Evolutionary conservation across 2,113 vertebrate genomes (phyloP), one percentile per base, ranked within the genome.

Genomic region (Todiramphus saurophagus): DNA sequence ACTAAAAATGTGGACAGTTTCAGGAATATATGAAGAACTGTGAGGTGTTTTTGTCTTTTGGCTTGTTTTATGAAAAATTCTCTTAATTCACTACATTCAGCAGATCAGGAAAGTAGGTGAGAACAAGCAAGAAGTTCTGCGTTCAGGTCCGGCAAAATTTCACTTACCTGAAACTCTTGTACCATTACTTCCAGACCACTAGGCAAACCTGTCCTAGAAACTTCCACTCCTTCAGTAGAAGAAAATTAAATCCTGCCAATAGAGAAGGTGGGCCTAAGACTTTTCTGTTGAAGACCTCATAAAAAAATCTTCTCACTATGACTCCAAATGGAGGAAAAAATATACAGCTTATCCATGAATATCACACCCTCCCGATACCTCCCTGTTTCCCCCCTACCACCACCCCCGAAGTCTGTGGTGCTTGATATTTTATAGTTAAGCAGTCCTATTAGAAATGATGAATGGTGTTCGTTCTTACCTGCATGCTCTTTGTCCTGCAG

Each of bases 391-490:
- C 4, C 3, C 11, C n/a, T n/a, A n/a, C n/a, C n/a, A n/a, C n/a
- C n/a, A n/a, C n/a, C 8, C 18, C n/a, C 1, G 33, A 79, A 35
- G 17, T 20, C 11, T 56, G 11, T 48, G 12, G 31, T 50, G 13
- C 37, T 74, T 79, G 58, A 8, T 63, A 72, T 53, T 80, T 77
- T 83, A 37, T 39, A 25, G 6, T 27, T 72, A 67, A 79, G 19
- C 13, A 53, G 16, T 30, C 28, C n/a, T 77, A 67, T 20, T 39
- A 63, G 12, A 89, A 85, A 62, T 17, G 3, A 60, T 25, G n/a
- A 80, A 87, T 12, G 1, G 25, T 17, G 17, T 63, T 93, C 17
- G 66, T 5, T 88, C 95, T 97, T 97, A 97, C 94, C 89, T 66
- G 63, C 33, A 43, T 83, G 51, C 30, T 90, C 30, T 39, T 73